A percentile compares a stretch with the other conserved stretches of the same genome.
Conservation (phyloP, 1,140 invertebrate genomes). For the Eriosoma lanigerum region DNA sequence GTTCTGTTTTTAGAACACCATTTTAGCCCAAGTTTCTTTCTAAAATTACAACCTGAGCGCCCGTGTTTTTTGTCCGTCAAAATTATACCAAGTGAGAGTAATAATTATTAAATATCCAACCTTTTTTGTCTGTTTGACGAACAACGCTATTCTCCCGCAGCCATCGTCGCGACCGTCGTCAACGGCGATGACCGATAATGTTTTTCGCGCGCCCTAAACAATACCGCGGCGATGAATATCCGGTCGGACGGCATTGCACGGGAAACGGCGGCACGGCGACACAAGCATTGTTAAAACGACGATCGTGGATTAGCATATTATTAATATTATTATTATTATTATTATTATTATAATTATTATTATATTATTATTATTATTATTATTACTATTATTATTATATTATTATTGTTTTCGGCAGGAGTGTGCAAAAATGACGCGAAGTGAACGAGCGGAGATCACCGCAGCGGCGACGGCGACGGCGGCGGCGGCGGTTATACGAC, state of each 20-base stretch:
- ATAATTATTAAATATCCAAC: background rate
- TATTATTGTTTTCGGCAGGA: background rate
- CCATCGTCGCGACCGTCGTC: background rate
- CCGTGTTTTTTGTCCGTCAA: no score
- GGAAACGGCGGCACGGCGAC: background rate
- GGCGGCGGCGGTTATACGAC: no score
- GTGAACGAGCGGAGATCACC: background rate
- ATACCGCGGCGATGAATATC: background rate
- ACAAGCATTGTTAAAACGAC: background rate
- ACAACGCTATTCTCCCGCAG: background rate
- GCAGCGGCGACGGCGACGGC: background rate
- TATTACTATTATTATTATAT: background rate
- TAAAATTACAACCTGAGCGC: no score
- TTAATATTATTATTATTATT: background rate
- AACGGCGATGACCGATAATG: background rate
- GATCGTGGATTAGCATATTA: background rate
- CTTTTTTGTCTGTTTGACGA: conserved; percentile 8
- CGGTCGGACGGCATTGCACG: background rate
- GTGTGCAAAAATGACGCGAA: background rate
- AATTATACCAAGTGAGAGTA: no score
- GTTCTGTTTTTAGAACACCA: no score
- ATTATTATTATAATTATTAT: background rate
- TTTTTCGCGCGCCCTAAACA: background rate
- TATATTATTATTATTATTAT: background rate
- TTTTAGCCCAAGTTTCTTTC: no score